A percentile compares a stretch with the other conserved stretches of the same genome.
phyloP scores from a whole-genome alignment of 2,113 vertebrate genomes.

The Phalacrocorax carbo region DNA sequence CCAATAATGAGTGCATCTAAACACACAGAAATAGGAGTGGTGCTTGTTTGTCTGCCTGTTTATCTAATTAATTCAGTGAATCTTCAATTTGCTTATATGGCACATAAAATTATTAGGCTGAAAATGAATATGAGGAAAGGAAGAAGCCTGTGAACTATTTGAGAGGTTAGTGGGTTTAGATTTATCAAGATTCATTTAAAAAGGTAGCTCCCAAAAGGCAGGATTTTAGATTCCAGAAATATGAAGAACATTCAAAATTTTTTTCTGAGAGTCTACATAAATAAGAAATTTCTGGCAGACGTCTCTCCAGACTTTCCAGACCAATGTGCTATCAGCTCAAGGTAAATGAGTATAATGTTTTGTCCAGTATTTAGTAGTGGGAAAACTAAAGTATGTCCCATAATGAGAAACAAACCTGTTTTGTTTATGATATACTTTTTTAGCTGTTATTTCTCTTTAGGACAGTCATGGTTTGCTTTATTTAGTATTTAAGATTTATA shows the following conservation, averaged over 20 bases:
- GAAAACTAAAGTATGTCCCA: conserved; percentile 5
- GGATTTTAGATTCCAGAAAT: neutral
- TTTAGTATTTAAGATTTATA: conserved; percentile 17
- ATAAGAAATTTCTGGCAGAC: neutral
- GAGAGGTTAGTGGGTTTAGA: neutral
- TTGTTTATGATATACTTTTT: neutral
- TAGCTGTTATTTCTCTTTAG: neutral
- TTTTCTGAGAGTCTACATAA: neutral
- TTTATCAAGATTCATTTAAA: neutral
- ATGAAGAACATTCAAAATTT: neutral
- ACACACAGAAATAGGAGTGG: neutral
- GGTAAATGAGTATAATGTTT: conserved; percentile 25
- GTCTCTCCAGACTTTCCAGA: neutral
- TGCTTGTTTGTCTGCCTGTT: neutral
- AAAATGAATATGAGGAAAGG: neutral
- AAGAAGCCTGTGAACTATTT: neutral
- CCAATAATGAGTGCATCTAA: neutral
- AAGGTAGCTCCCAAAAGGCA: neutral
- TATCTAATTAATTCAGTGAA: neutral
- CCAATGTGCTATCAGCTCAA: conserved; percentile 29
- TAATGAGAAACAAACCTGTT: conserved; percentile 13
- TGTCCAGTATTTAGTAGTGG: neutral
- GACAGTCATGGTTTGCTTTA: neutral
- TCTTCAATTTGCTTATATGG: neutral
- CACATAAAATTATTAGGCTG: neutral